phyloP scores from a whole-genome alignment of 2,113 vertebrate species.

The Calyptomena viridis region DNA sequence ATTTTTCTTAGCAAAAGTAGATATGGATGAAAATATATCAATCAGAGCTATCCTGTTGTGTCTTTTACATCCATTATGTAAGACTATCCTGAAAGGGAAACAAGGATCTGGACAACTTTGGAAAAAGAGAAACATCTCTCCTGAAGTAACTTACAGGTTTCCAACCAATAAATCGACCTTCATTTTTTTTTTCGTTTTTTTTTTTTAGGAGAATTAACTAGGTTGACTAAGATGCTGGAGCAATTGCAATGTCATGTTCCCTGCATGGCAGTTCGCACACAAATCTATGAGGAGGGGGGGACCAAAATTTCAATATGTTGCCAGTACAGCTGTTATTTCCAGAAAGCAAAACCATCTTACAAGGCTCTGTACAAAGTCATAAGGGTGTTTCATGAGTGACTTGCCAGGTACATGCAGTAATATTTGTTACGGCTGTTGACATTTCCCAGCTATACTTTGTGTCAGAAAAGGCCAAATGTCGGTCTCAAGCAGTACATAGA shows the following conservation, averaged over 20 bases:
- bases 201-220: not conserved
- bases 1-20: not conserved
- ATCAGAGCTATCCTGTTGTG: not conserved
- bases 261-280: not conserved
- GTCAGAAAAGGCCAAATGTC: conserved; percentile 2
- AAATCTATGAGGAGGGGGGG: not conserved
- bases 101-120: not conserved
- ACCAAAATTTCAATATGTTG: not conserved
- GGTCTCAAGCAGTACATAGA: not conserved
- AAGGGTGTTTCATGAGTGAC: conserved; percentile 33
- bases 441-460: not conserved
- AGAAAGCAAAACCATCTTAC: conserved; percentile 10
- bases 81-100: not conserved
- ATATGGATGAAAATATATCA: not conserved
- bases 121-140: not conserved
- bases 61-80: not conserved
- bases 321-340: not conserved
- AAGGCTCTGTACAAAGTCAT: not conserved
- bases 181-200: not conserved
- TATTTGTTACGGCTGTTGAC: conserved; percentile 42
- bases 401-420: conserved; percentile 25
- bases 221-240: not conserved
- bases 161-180: not conserved
- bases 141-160: not conserved
- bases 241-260: not conserved